These are phyloP conservation scores for Channa striata DNA, from an alignment of 2,797 vertebrate species.

Conservation along the genomic window DNA sequence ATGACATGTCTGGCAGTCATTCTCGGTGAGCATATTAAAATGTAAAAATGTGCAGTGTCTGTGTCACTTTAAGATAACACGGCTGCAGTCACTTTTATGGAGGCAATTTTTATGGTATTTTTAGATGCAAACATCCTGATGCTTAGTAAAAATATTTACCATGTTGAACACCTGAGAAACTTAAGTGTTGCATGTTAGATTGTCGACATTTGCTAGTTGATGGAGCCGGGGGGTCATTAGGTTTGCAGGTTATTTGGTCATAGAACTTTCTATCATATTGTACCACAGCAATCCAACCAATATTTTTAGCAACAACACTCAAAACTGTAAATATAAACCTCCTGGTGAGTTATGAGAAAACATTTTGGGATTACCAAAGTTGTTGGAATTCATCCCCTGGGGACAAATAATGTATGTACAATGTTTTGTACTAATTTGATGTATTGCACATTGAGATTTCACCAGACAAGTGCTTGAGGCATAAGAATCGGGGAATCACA, in stretches of 20 bases:
- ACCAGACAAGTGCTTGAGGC: too few species aligned
- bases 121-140: neutral
- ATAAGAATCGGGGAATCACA: too few species aligned
- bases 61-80: neutral
- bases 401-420: too few species aligned
- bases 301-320: too few species aligned
- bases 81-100: slow-evolving; percentile 5
- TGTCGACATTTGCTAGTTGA: too few species aligned
- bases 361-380: neutral
- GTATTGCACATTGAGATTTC: neutral
- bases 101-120: neutral
- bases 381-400: neutral
- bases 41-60: slow-evolving; percentile 2
- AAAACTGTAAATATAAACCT: neutral
- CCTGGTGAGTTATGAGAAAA: neutral
- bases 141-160: neutral
- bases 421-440: too few species aligned
- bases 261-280: too few species aligned
- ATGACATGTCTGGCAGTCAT: neutral
- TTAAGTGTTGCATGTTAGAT: too few species aligned
- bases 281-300: too few species aligned
- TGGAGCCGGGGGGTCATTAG: too few species aligned
- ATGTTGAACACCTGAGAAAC: too few species aligned
- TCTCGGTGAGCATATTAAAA: slow-evolving; percentile 5
- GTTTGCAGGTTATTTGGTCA: neutral